phyloP scores from a whole-genome alignment of 64 coral and sea anemone genomes.

The Pocillopora damicornis region DNA sequence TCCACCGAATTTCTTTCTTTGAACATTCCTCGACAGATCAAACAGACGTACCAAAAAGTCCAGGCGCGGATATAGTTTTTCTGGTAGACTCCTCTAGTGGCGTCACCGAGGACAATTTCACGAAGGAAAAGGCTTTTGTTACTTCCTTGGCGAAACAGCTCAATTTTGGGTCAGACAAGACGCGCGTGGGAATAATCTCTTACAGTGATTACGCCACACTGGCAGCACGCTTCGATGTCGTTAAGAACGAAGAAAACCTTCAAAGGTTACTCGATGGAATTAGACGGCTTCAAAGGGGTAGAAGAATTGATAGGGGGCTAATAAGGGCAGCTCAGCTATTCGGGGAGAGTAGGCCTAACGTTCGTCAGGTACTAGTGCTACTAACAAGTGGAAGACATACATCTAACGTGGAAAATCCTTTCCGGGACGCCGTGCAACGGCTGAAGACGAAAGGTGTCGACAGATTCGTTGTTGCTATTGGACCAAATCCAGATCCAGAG shows the following conservation, averaged over 20 bases:
- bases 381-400: neutral
- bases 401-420: neutral
- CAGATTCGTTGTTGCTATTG: conserved; percentile 5
- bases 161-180: conserved; percentile 32
- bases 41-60: neutral
- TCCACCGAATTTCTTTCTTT: neutral
- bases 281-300: neutral
- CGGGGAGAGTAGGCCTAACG: conserved; percentile 3
- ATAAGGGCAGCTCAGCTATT: conserved; percentile 46
- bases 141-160: conserved; percentile 43
- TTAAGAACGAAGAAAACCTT: neutral
- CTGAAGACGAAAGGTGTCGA: neutral
- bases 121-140: conserved; percentile 54
- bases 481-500: neutral
- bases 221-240: neutral
- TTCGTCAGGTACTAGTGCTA: conserved; percentile 13
- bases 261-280: neutral
- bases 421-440: neutral
- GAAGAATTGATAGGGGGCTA: conserved; percentile 45
- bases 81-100: conserved; percentile 52
- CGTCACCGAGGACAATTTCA: conserved; percentile 31
- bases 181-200: conserved; percentile 32
- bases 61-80: conserved; percentile 49
- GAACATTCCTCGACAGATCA: neutral
- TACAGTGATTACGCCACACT: conserved; percentile 31